These are phyloP conservation scores for Sphaeridia pumilis DNA, from an alignment of 2,888 invertebrate species.

Conservation along the genomic window DNA sequence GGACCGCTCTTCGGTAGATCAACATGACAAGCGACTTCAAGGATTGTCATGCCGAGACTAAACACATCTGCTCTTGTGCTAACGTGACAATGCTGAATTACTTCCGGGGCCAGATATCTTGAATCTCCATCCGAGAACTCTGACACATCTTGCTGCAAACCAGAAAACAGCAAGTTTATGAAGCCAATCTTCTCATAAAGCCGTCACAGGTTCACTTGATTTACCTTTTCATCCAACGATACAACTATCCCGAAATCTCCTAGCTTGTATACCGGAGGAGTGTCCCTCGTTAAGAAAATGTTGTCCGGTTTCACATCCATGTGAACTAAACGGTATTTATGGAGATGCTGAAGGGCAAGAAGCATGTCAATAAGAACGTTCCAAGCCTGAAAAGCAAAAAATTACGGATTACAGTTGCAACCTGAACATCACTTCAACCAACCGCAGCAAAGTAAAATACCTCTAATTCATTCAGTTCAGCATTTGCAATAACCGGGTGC, in stretches of 20 bases:
- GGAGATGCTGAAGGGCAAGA: slow-evolving; percentile 54
- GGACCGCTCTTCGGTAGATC: slow-evolving; percentile 56
- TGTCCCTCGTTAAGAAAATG: slow-evolving; percentile 54
- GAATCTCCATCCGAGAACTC: slow-evolving; percentile 60
- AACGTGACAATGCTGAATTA: slow-evolving; percentile 52
- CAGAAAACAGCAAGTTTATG: neutral
- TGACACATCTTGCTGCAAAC: slow-evolving; percentile 43
- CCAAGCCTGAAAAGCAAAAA: slow-evolving; percentile 26
- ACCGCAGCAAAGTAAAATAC: too few species aligned
- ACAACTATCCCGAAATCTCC: slow-evolving; percentile 63
- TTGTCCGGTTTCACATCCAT: slow-evolving; percentile 68
- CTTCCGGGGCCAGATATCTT: slow-evolving; percentile 61
- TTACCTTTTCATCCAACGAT: slow-evolving; percentile 46
- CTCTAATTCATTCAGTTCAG: neutral
- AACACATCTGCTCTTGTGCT: slow-evolving; percentile 62
- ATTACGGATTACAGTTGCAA: neutral
- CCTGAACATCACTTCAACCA: too few species aligned
- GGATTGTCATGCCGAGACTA: slow-evolving; percentile 57
- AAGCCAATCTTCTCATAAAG: neutral
- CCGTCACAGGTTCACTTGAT: neutral
- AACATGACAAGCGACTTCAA: slow-evolving; percentile 59
- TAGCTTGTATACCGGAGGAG: slow-evolving; percentile 51
- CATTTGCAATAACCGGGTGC: neutral
- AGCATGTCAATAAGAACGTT: slow-evolving; percentile 36
- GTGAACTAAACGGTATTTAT: slow-evolving; percentile 55